Evolutionary conservation across 1,140 invertebrate genomes (phyloP), one percentile per base, ranked within the genome.

Genomic region (Coboldia fuscipes): DNA sequence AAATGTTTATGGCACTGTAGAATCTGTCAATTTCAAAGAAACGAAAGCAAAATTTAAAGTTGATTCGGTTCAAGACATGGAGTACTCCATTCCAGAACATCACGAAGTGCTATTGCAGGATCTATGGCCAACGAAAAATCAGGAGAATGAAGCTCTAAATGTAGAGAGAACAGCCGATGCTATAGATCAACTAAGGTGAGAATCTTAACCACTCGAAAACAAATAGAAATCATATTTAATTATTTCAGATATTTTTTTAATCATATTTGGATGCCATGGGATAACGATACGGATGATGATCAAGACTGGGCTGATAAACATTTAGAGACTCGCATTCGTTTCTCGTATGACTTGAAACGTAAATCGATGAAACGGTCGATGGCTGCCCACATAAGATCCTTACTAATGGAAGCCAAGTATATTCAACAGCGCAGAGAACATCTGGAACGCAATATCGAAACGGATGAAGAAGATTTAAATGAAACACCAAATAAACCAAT

Each of bases 181-280:
- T 18, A 41, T 70, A 0, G 68, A 71, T 43, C 54, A 62, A 22
- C 36, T 61, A n/a, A 46, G 47, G 8, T 58, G 53, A 18, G 30
- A 7, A 8, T 5, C 16, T 17, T 31, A 8, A 5, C 27, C 8
- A 29, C 7, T 8, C 5, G 8, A 29, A 29, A 15, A 13, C 27
- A 29, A 6, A 8, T 29, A 15, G 4, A 8, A 15, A 29, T 10
- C 8, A 6, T 29, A 6, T 9, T 29, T 29, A 10, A 10, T 29
- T 15, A 6, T 29, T 29, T 15, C 12, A 33, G 69, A 34, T 71
- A 71, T 33, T 72, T 71, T 44, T 70, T 62, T 39, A 57, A 59
- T 31, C 51, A 68, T 40, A 42, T 72, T 4, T 66, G 67, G 55
- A 67, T 69, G 62, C 67, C 70, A 3, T 72, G 68, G 68, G 70